Evolutionary conservation across 2,888 invertebrate species (phyloP).

Genomic region (Sericinus montela): DNA sequence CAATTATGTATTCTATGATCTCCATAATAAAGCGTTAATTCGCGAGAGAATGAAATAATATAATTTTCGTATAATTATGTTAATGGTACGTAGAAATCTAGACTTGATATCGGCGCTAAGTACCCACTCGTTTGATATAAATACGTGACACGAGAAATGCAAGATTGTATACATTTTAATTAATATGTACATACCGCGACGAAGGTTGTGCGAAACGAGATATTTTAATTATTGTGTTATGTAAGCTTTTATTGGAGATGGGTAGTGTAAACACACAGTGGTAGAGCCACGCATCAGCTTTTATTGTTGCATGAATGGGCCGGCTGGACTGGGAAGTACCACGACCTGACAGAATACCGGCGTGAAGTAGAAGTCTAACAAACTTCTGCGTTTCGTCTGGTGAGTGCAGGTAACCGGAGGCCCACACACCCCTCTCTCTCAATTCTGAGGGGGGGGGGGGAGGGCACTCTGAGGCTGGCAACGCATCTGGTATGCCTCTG

Average conservation of each 20-base stretch:
- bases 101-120: conserved; percentile 23
- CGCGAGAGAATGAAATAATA: conserved; percentile 6
- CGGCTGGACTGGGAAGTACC: too few relatives aligned
- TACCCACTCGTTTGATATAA: conserved; percentile 17
- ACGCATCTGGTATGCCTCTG: too few relatives aligned
- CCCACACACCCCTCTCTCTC: too few relatives aligned
- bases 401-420: too few relatives aligned
- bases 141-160: conserved; percentile 14
- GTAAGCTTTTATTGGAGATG: background rate
- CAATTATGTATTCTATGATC: background rate
- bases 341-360: too few relatives aligned
- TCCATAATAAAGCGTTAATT: conserved; percentile 15
- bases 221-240: conserved; percentile 11
- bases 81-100: conserved; percentile 31
- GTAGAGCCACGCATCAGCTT: too few relatives aligned
- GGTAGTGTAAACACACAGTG: too few relatives aligned
- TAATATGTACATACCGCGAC: background rate
- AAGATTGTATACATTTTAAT: conserved; percentile 19
- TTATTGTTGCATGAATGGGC: too few relatives aligned
- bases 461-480: too few relatives aligned
- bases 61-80: conserved; percentile 27
- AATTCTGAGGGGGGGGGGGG: too few relatives aligned
- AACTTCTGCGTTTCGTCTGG: too few relatives aligned
- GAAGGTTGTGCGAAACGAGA: background rate
- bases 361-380: too few relatives aligned